phyloP scores from a whole-genome alignment of 2,888 invertebrate genomes.

The Euplagia quadripunctaria region DNA sequence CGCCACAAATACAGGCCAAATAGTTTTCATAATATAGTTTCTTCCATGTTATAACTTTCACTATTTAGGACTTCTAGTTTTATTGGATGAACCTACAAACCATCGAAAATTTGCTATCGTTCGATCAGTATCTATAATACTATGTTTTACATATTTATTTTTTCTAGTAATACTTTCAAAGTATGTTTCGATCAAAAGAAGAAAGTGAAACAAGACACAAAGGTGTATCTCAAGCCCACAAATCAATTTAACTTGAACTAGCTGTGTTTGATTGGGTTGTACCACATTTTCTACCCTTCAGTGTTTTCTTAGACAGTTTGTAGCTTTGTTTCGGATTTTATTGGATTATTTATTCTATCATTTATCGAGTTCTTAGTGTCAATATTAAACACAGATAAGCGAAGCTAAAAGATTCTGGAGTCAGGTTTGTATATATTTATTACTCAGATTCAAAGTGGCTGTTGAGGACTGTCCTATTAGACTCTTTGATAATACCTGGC shows the following conservation, averaged over 20 bases:
- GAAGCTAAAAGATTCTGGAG: neutral
- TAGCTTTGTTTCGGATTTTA: neutral
- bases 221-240: neutral
- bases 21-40: neutral
- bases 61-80: neutral
- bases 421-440: neutral
- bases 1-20: slow-evolving; percentile 9
- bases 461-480: neutral
- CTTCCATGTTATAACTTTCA: slow-evolving; percentile 3
- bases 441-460: neutral
- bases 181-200: neutral
- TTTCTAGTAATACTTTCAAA: neutral
- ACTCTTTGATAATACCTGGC: neutral
- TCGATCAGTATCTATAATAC: neutral
- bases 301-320: slow-evolving; percentile 1
- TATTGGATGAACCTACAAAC: neutral
- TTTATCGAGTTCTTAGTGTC: neutral
- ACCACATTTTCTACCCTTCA: slow-evolving; percentile 6
- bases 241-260: slow-evolving; percentile 12
- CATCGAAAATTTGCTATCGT: neutral
- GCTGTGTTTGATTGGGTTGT: slow-evolving; percentile 16
- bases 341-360: neutral
- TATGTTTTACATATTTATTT: too few relatives aligned
- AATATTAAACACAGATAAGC: neutral
- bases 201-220: neutral